Conservation (phyloP, 2,888 invertebrate species). For the Microctonus brassicae region DNA sequence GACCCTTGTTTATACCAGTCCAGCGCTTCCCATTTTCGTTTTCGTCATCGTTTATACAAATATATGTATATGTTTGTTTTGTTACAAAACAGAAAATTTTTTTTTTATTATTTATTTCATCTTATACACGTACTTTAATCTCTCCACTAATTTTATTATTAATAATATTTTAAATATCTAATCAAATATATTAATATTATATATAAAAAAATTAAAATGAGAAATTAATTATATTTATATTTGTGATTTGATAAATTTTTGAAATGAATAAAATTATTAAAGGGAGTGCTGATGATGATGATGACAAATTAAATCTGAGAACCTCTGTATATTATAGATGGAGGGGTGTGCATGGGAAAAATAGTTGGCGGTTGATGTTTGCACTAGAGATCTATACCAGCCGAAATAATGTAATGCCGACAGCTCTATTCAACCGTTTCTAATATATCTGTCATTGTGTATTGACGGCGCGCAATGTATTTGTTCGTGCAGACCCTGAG, state of each 20-base stretch:
- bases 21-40: constrained; percentile 65
- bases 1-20: constrained; percentile 68
- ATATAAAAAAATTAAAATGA: too few relatives aligned
- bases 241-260: too few relatives aligned
- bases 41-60: constrained; percentile 31
- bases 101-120: not conserved
- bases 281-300: not conserved
- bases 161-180: not conserved
- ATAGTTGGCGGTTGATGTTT: constrained; percentile 64
- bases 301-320: constrained; percentile 39
- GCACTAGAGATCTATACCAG: constrained; percentile 65
- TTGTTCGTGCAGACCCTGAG: not conserved
- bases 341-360: constrained; percentile 65
- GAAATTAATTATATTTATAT: too few relatives aligned
- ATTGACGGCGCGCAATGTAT: constrained; percentile 42
- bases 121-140: not conserved
- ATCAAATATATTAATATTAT: too few relatives aligned
- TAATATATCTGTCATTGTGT: constrained; percentile 67
- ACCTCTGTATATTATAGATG: constrained; percentile 40
- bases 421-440: constrained; percentile 65
- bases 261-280: not conserved
- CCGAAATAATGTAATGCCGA: constrained; percentile 66
- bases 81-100: not conserved
- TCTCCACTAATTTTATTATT: not conserved
- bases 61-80: constrained; percentile 57